Evolutionary conservation across 2,797 vertebrate species (phyloP), one percentile per base, ranked within the genome.

Genomic region (Coregonus suidteri): DNA sequence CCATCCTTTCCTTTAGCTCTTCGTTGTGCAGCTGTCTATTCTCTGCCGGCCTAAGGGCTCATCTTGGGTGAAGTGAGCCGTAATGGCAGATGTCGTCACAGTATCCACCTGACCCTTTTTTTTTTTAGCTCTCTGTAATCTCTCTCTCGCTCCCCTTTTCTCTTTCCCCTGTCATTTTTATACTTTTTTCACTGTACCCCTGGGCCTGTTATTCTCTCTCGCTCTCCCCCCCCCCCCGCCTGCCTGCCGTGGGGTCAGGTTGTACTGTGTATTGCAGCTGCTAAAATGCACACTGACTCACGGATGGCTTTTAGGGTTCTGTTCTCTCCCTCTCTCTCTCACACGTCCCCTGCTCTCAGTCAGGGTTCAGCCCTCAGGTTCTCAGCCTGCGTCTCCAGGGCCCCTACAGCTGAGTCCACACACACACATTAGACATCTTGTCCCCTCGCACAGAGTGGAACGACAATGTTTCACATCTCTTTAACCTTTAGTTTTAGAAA

Each of bases 221-320:
- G 25, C 25, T 25, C 25, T 25, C 31, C 47, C n/a, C 62, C 37
- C 41, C 70, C n/a, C 62, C 37, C 41, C 20, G 5, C 20, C 11
- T 25, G 1, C 16, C 41, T n/a, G 74, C 30, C 6, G 30, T 68
- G 6, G 65, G 74, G 41, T 67, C 64, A 54, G 51, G 47, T 68
- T 68, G 64, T 53, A 52, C 20, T 25, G 6, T 35, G 15, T 30
- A 31, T 5, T 37, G 65, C 65, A 54, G 30, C 51, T 35, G 47
- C 15, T 68, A 30, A 67, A 53, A 68, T 68, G 37, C 20, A 52
- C 20, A 37, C 62, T 52, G 74, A 67, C 73, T 74, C 74, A n/a
- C 3, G 11, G 9, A 18, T 47, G 69, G 69, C 69, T 52, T 51
- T 37, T 68, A 31, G 34, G 30, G 69, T 71, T 20, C 20, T 71